These are phyloP conservation scores for Hybognathus amarus DNA, from an alignment of 2,797 vertebrate species.

Conservation along the genomic window DNA sequence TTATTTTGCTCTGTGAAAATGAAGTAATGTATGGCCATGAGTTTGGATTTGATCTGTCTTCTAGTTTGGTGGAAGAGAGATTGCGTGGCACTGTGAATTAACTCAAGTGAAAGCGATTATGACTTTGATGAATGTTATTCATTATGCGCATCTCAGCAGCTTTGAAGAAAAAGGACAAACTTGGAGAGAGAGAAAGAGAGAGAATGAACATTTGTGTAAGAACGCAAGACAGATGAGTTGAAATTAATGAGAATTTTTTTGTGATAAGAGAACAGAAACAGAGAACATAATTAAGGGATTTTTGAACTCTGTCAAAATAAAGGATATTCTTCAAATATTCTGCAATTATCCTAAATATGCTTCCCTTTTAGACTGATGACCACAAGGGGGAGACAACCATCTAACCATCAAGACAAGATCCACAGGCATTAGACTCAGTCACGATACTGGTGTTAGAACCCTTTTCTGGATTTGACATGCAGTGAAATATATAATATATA, in stretches of 20 bases:
- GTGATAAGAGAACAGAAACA: constrained; percentile 40
- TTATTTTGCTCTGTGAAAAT: background rate
- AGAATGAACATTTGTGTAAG: constrained; percentile 25
- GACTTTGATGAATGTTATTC: constrained; percentile 81
- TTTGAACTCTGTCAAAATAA: constrained; percentile 22
- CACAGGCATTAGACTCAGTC: constrained; percentile 38
- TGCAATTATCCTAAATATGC: background rate
- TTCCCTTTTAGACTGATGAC: constrained; percentile 20
- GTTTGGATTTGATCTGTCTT: constrained; percentile 42
- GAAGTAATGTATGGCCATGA: background rate
- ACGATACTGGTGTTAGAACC: background rate
- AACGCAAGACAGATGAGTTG: constrained; percentile 33
- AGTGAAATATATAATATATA: background rate
- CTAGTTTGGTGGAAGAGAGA: constrained; percentile 57
- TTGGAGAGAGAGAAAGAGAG: constrained; percentile 58
- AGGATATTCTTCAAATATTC: background rate
- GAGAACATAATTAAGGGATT: constrained; percentile 21
- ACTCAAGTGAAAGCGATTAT: constrained; percentile 74
- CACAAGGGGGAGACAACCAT: constrained; percentile 80
- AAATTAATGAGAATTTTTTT: constrained; percentile 9
- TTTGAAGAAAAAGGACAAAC: constrained; percentile 61
- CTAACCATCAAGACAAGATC: constrained; percentile 57
- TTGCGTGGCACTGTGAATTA: constrained; percentile 64
- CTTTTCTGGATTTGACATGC: background rate
- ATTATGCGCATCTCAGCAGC: constrained; percentile 72